phyloP scores from a whole-genome alignment of 1,140 invertebrate genomes.

The Ceratitis capitata region DNA sequence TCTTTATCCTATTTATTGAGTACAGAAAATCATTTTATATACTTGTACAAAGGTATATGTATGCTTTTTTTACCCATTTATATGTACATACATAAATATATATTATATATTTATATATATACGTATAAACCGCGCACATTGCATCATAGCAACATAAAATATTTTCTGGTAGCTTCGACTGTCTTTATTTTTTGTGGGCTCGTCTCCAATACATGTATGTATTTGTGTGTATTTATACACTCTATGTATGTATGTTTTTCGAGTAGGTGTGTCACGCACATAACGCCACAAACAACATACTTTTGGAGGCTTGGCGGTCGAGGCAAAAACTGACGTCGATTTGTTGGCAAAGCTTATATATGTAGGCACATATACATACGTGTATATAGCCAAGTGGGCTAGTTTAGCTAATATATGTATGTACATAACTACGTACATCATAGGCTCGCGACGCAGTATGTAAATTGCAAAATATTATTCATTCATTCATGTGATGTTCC shows the following conservation, averaged over 20 bases:
- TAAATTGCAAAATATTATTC: background rate
- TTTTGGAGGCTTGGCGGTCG: background rate
- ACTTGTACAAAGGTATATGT: no score
- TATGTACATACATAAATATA: background rate
- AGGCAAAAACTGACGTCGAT: background rate
- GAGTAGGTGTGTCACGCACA: background rate
- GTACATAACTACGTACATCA: background rate
- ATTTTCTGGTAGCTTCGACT: background rate
- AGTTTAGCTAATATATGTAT: background rate
- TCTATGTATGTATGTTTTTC: no score
- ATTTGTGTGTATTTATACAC: background rate
- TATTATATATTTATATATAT: background rate
- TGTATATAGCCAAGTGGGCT: background rate
- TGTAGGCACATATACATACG: background rate
- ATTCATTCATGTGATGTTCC: background rate
- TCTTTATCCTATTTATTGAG: background rate
- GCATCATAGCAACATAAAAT: background rate
- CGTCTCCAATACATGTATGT: background rate
- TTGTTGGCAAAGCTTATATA: background rate
- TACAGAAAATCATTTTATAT: no score
- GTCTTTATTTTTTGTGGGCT: background rate
- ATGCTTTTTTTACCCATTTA: background rate
- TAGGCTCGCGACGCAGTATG: no score
- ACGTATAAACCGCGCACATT: background rate
- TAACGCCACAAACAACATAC: background rate